Conservation (phyloP, 2,113 vertebrate genomes). For the Erythrocercus mccallii region DNA sequence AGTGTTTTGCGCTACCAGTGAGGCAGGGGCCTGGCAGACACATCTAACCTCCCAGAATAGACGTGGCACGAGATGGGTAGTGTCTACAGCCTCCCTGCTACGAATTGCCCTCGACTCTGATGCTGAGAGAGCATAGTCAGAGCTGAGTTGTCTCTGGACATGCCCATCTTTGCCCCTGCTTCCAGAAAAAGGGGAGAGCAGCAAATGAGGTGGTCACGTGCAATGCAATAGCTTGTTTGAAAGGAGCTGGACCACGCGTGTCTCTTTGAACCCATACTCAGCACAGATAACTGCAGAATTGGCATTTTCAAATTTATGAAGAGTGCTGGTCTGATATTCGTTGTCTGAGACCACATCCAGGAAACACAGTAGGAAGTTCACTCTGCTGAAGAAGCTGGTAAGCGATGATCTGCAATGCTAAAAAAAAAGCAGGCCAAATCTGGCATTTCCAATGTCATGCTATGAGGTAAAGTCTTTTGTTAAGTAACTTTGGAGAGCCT, state of each 20-base stretch:
- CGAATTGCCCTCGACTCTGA: background rate
- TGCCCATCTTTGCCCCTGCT: background rate
- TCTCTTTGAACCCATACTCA: background rate
- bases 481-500: background rate
- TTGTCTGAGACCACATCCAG: background rate
- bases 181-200: background rate
- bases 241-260: background rate
- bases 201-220: background rate
- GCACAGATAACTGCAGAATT: background rate
- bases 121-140: background rate
- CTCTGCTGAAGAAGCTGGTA: background rate
- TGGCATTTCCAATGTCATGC: background rate
- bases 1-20: background rate
- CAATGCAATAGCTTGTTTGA: background rate
- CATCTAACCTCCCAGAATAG: conserved; percentile 14
- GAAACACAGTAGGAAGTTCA: background rate
- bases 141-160: background rate
- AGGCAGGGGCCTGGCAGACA: background rate
- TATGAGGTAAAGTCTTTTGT: background rate
- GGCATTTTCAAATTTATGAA: background rate
- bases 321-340: background rate
- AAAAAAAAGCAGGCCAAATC: background rate
- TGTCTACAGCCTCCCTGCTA: conserved; percentile 19
- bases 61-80: background rate
- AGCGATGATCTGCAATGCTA: background rate